A percentile compares a stretch with the other conserved stretches of the same genome.
These are phyloP conservation scores for Rostratula benghalensis DNA, from an alignment of 2,113 vertebrate genomes.

Conservation along the genomic window DNA sequence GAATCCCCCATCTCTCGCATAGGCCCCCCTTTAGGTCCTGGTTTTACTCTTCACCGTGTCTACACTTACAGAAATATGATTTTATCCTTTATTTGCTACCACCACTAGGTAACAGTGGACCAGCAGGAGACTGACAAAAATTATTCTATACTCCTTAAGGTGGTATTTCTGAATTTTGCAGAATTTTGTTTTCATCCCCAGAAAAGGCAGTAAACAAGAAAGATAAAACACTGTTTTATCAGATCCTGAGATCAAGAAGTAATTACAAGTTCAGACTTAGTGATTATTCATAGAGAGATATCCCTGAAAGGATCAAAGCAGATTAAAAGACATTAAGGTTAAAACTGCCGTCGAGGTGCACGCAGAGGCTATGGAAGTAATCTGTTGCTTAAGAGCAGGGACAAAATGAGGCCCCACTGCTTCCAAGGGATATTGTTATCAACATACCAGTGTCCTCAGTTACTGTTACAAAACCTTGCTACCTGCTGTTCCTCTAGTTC, in stretches of 20 bases:
- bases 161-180: neutral
- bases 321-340: neutral
- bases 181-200: neutral
- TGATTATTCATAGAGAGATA: neutral
- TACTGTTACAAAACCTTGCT: neutral
- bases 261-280: neutral
- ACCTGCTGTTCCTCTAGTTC: neutral
- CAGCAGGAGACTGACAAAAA: neutral
- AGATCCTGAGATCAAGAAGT: neutral
- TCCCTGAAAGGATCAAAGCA: neutral
- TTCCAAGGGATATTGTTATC: neutral
- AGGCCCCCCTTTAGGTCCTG: too few species aligned
- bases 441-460: neutral
- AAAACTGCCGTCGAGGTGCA: neutral
- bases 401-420: neutral
- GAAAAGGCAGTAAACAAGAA: neutral
- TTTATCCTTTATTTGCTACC: neutral
- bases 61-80: neutral
- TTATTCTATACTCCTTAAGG: neutral
- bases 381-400: neutral
- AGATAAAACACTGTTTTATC: neutral
- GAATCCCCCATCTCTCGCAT: too few species aligned
- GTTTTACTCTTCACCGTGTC: neutral
- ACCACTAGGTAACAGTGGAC: neutral
- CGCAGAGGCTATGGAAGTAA: neutral